Base-by-base conservation (phyloP, 2,113 vertebrate genomes). In the Microcebus tavaratra region DNA sequence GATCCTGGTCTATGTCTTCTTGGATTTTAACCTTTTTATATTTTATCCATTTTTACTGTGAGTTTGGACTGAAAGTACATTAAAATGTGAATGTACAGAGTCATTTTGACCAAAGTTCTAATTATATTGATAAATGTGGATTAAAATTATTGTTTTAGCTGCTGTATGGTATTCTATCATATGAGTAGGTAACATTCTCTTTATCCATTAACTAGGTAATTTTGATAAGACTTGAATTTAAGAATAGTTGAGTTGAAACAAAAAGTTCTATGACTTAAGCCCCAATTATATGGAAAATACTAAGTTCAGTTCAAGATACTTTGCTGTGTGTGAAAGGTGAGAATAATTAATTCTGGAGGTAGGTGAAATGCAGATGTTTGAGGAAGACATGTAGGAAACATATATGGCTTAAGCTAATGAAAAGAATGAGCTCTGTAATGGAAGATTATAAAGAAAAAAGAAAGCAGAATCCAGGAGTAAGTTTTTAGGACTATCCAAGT, bases 161-260 rank as follows among this genome's bases (percentile, higher is more conserved):
- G 29, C 57, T 53, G 3, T 67, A 2, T 82, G 8, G 4, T 87
- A 39, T 63, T 93, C 42, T 55, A 2, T 63, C 75, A 36, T 87
- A 53, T 81, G 29, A 68, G 45, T 90, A 75, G 23, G 11, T 55
- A 50, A 27, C 15, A 50, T 73, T 83, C 23, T 85, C 5, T 61
- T 82, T 82, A 79, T 80, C 72, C 48, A 90, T 36, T 78, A 20
- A 55, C n/a, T 61, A 73, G 75, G 20, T 87, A 53, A 53, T 89
- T 86, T 85, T 76, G 45, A 42, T 25, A 75, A 29, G 31, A 75
- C 27, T 83, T 95, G 55, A 84, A 65, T 84, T 91, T 91, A 91
- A 84, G 48, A 88, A 96, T 61, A 53, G 34, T 88, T 84, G 59
- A 96, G 13, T 57, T 95, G 50, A 92, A 94, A 81, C 48, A 89